A percentile compares a stretch with the other conserved stretches of the same genome.
These are phyloP conservation scores for Dioctria linearis DNA, from an alignment of 2,888 invertebrate species.

Conservation along the genomic window DNA sequence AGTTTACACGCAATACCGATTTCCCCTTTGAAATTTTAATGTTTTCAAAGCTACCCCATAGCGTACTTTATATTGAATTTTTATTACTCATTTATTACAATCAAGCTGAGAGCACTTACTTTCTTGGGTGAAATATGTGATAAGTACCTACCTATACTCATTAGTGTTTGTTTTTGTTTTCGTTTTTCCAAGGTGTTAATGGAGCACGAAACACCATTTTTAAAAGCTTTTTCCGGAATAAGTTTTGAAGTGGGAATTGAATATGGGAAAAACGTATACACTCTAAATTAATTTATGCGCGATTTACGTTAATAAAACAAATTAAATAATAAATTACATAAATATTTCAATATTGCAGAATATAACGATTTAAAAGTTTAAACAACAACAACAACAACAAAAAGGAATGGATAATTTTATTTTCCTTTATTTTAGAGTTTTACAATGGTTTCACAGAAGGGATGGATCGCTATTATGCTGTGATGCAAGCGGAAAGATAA, in stretches of 20 bases:
- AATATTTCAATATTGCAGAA: neutral
- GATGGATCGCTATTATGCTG: too few species aligned
- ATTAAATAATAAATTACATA: constrained; percentile 26
- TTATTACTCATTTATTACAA: neutral
- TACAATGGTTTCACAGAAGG: too few species aligned
- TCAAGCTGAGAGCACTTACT: neutral
- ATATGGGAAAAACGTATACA: neutral
- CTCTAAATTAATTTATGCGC: constrained; percentile 25
- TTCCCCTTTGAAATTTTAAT: too few species aligned
- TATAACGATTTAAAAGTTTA: too few species aligned
- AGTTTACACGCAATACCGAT: too few species aligned
- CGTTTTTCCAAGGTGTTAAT: neutral
- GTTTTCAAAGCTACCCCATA: too few species aligned
- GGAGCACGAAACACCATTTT: constrained; percentile 2
- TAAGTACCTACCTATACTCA: neutral
- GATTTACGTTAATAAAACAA: constrained; percentile 28
- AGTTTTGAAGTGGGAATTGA: neutral
- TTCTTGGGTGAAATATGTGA: neutral
- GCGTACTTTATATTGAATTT: neutral
- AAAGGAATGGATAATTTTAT: too few species aligned
- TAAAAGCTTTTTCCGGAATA: neutral
- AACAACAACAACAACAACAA: too few species aligned
- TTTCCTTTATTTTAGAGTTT: too few species aligned
- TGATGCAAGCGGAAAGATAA: neutral
- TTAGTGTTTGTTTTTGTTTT: neutral